These are phyloP conservation scores for Seira musarum DNA, from an alignment of 2,888 invertebrate genomes.

Conservation along the genomic window DNA sequence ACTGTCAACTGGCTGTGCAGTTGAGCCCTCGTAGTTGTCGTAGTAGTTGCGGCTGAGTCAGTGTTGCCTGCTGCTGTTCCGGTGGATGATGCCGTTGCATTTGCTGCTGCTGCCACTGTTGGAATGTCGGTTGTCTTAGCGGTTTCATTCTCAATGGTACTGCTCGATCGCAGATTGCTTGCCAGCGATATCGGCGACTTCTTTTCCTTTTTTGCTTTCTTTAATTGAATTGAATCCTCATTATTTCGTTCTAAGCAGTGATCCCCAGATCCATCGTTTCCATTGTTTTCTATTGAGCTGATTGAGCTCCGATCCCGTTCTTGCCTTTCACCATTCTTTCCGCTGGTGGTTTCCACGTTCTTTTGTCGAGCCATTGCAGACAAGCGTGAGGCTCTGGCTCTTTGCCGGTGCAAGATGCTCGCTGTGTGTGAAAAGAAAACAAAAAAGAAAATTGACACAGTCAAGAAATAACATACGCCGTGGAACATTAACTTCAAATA, in stretches of 20 bases:
- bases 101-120: constrained; percentile 57
- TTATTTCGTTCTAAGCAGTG: constrained; percentile 64
- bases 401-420: constrained; percentile 76
- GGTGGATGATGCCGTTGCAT: no score
- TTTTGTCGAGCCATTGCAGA: constrained; percentile 66
- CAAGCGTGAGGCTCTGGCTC: constrained; percentile 84
- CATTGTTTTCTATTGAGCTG: constrained; percentile 69
- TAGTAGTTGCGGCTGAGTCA: constrained; percentile 8
- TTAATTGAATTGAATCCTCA: constrained; percentile 49
- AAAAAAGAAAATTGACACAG: constrained; percentile 18
- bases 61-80: background rate
- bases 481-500: background rate
- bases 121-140: no score
- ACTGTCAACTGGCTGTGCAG: constrained; percentile 64
- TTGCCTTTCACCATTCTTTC: constrained; percentile 51
- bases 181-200: constrained; percentile 44
- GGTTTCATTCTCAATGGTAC: constrained; percentile 50
- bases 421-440: constrained; percentile 49
- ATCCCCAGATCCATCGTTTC: constrained; percentile 67
- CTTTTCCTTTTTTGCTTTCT: constrained; percentile 54
- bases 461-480: background rate
- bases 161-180: constrained; percentile 31
- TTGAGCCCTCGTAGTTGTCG: constrained; percentile 56
- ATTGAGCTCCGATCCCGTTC: constrained; percentile 68
- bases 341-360: constrained; percentile 51